Base-by-base conservation (phyloP, 2,888 invertebrate genomes). In the Drosophila phalerata region DNA sequence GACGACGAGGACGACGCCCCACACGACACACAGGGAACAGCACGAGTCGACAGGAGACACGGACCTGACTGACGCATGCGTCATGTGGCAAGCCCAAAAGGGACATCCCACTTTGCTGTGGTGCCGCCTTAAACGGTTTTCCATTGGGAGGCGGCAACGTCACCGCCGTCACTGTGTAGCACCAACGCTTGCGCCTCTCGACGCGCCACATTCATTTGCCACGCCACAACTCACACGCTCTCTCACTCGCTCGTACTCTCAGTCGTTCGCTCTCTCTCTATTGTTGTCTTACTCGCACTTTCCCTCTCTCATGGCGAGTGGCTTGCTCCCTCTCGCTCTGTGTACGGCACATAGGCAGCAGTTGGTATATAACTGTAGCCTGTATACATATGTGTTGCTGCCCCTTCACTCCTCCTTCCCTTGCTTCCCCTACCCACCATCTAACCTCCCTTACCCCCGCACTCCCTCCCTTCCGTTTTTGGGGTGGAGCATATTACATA, bases 101-200 rank as follows among this genome's bases (percentile, higher is more conserved):
- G 57, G 87, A 91, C 91, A 83, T 85, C 87, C 90, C 90, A 80
- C 84, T 87, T 75, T 66, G 30, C 15, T 38, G 19, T 49, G 45
- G 71, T 75, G 77, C 81, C 88, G 86, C 89, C 89, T 86, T 76
- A 40, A 38, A 73, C 60, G 62, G 65, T 53, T 77, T 85, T 84
- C 90, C 88, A 89, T 81, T 84, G 89, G 89, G 79, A 82, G 81
- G 84, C 57, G 56, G 56, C 56, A 32, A 38, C 28, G 61, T 55
- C 43, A 43, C 32, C 42, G 42, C 32, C 30, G 42, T 8, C 40
- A 49, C 43, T 32, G 3, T 52, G 75, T 55, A 69, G 79, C 69
- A 79, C 74, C 77, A 86, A 83, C 83, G 83, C 86, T 86, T 86
- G 83, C 83, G 83, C 83, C 83, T 84, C 86, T 84, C 61, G 56